Evolutionary conservation across 2,113 vertebrate genomes (phyloP).

Genomic region (Brachyhypopomus gauderio): DNA sequence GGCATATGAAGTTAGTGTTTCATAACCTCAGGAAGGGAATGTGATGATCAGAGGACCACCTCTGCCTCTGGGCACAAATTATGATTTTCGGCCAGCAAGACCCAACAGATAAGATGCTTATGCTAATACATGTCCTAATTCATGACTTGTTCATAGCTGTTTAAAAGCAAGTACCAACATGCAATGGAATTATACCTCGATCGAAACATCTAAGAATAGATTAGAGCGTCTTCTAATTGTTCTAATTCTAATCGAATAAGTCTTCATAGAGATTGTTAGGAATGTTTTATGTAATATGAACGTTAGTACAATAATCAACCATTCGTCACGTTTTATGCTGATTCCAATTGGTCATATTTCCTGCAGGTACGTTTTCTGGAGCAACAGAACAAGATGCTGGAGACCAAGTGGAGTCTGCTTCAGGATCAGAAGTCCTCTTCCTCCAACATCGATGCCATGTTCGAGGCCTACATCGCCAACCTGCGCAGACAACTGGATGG

Average conservation of each 20-base stretch:
- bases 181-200: not conserved
- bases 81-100: not conserved
- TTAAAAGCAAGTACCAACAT: not conserved
- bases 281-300: not conserved
- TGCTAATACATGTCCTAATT: slow-evolving; percentile 12
- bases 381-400: slow-evolving; percentile 96
- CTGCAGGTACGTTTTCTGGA: slow-evolving; percentile 89
- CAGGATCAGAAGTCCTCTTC: slow-evolving; percentile 82
- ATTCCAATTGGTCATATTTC: not conserved
- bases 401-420: slow-evolving; percentile 91
- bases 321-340: not conserved
- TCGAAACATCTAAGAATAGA: not conserved
- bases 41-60: not conserved
- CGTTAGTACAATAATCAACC: not conserved
- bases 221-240: no score
- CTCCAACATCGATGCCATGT: slow-evolving; percentile 83
- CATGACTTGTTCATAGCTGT: not conserved
- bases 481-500: slow-evolving; percentile 84
- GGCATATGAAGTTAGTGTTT: not conserved
- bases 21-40: slow-evolving; percentile 23
- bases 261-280: not conserved
- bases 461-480: slow-evolving; percentile 83
- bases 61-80: not conserved
- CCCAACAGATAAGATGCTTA: slow-evolving; percentile 1
- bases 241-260: no score